Base-by-base conservation (phyloP, 1,140 invertebrate species). In the Scaptomyza hsui region DNA sequence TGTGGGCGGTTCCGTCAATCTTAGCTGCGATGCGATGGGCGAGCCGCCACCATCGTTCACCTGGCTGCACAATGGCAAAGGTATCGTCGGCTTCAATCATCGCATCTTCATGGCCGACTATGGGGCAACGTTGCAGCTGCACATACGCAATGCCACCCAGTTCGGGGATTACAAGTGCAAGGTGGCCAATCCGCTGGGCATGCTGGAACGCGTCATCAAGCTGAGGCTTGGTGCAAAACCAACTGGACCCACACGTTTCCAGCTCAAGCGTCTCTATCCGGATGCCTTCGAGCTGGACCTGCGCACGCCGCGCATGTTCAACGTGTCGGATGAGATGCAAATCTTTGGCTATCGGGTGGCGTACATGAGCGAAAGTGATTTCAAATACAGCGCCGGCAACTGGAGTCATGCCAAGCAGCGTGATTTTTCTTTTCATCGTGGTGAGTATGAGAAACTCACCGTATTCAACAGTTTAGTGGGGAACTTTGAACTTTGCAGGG, bases 121-220 rank as follows among this genome's bases (percentile, higher is more conserved):
- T 26, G 89, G 86, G n/a, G 91, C 92, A 18, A 90, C 92, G 16
- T 60, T 93, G 26, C 89, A 93, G 89, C 76, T 94, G 16, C 72
- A 89, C 21, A 81, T 94, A 16, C 90, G 90, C 29, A 92, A 93
- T 60, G 69, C 75, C 18, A 82, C 83, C 10, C 91, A 91, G 57
- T 93, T 93, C 62, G 93, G 93, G 0, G 92, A 93, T 72, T 94
- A 94, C 78, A 92, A 92, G 52, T 94, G 94, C 79, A 91, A 92
- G 70, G 94, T 93, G 12, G 90, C 82, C 16, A 94, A 94, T 81
- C 89, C 78, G 24, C 73, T 93, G 72, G 94, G 94, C 3, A 93
- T 86, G 55, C 72, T 93, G 32, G 92, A 93, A 39, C 91, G 93
- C 26, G 79, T 92, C 15, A 92, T 94, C 44, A 91, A 91, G 3